Evolutionary conservation across 2,888 invertebrate genomes (phyloP).

Genomic region (Graphium colonna): DNA sequence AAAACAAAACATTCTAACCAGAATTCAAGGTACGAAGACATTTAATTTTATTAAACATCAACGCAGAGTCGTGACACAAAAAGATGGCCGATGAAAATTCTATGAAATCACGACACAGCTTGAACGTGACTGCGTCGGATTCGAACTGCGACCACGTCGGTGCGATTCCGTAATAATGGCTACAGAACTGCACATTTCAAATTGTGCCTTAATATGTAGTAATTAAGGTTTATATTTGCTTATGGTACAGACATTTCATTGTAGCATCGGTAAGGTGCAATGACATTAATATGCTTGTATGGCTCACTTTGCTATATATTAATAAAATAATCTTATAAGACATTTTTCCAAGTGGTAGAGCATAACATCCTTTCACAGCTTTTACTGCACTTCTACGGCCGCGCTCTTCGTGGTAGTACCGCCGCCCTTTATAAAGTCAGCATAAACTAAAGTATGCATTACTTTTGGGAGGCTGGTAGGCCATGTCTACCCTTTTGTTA

Average conservation of each 20-base stretch:
- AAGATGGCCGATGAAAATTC: constrained; percentile 63
- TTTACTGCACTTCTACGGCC: no score
- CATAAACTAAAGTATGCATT: no score
- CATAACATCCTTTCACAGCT: no score
- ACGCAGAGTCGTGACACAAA: constrained; percentile 31
- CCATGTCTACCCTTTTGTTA: no score
- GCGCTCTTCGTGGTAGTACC: no score
- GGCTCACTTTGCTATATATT: no score
- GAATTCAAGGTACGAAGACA: background rate
- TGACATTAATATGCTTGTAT: background rate
- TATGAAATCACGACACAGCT: constrained; percentile 38
- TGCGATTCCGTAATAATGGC: constrained; percentile 6
- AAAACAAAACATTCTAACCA: no score
- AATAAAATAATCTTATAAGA: no score
- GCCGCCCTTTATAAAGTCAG: no score
- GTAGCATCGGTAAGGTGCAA: background rate
- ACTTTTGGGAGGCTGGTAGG: no score
- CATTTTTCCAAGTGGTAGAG: no score
- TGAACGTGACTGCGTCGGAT: constrained; percentile 14
- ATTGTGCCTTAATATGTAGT: background rate
- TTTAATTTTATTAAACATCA: constrained; percentile 11
- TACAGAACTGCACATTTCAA: background rate
- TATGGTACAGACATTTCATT: background rate
- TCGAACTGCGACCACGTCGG: constrained; percentile 1
- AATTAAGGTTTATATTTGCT: background rate